Evolutionary conservation across 2,797 vertebrate genomes (phyloP), one percentile per base, ranked within the genome.

Genomic region (Novumbra hubbsi): DNA sequence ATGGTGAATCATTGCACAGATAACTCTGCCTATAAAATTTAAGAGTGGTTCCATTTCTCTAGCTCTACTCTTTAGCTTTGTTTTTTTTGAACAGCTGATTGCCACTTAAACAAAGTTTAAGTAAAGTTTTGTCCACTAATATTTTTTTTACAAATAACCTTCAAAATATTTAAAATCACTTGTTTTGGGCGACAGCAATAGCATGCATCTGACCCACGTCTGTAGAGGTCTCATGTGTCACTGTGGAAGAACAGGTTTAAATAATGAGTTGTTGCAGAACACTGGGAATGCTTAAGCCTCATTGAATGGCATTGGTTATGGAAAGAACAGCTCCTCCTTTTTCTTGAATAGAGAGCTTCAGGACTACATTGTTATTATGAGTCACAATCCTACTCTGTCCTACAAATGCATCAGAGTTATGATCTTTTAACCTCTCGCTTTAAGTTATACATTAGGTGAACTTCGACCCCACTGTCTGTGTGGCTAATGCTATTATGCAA

Each of bases 221-320:
- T 45, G 41, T 60, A 24, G 55, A 17, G 27, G 4, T 19, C 68
- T 68, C 68, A 86, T 86, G 75, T 81, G 77, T 80, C 85, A 88
- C 75, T 76, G 81, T 79, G 76, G 88, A 80, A 78, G 76, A 92
- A 89, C 90, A 73, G 88, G 91, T 92, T 93, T 89, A 49, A 76
- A 82, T 67, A 82, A 69, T n/a, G 65, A 68, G 32, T 52, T 77
- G 41, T 77, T 49, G 7, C 34, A 17, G 66, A 72, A 48, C 34
- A 73, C 66, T 12, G 79, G 81, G 87, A 88, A 88, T 87, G 79
- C 76, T 79, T 64, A 76, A 50, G 55, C 55, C 55, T 67, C 71
- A 73, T 55, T 85, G 82, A 81, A 76, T 21, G 19, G 74, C 50
- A 68, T 17, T 12, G 65, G 27, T 81, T 84, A 67, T 75, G 79